A percentile compares a stretch with the other conserved stretches of the same genome.
These are phyloP conservation scores for Pheosia gnoma DNA, from an alignment of 2,888 invertebrate species.

Conservation along the genomic window DNA sequence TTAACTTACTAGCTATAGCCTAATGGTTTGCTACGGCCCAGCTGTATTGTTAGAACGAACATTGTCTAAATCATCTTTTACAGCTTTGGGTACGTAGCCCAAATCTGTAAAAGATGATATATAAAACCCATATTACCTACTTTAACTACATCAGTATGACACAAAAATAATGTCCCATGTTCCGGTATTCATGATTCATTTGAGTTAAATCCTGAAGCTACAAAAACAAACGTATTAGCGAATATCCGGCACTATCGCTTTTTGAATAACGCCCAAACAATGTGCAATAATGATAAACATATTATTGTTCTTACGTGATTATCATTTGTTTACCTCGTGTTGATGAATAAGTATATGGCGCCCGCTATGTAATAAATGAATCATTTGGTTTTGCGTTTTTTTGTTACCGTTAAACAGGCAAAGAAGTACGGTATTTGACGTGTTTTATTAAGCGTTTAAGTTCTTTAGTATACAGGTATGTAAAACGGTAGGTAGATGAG, in stretches of 20 bases:
- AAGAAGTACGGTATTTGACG: background rate
- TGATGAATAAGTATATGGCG: background rate
- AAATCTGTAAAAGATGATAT: no score
- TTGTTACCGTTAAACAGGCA: background rate
- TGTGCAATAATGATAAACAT: constrained; percentile 15
- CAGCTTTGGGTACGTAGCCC: no score
- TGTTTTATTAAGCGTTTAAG: no score
- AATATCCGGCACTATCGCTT: constrained; percentile 8
- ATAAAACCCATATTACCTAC: background rate
- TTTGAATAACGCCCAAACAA: constrained; percentile 1
- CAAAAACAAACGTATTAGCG: constrained; percentile 10
- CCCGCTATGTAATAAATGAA: background rate
- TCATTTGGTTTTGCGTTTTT: background rate
- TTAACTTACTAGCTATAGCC: no score
- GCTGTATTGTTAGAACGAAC: no score
- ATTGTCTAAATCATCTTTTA: no score
- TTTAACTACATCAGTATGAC: background rate
- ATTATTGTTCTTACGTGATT: constrained; percentile 6
- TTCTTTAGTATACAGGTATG: no score
- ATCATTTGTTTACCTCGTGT: background rate
- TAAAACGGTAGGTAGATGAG: no score
- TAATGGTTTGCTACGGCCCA: no score
- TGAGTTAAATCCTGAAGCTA: constrained; percentile 5
- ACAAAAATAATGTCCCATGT: background rate
- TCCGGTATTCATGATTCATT: background rate